Percentiles rank a stretch among this genome's conserved stretches.
These are phyloP conservation scores for Clupea harengus DNA, from an alignment of 2,113 vertebrate genomes.

Conservation along the genomic window DNA sequence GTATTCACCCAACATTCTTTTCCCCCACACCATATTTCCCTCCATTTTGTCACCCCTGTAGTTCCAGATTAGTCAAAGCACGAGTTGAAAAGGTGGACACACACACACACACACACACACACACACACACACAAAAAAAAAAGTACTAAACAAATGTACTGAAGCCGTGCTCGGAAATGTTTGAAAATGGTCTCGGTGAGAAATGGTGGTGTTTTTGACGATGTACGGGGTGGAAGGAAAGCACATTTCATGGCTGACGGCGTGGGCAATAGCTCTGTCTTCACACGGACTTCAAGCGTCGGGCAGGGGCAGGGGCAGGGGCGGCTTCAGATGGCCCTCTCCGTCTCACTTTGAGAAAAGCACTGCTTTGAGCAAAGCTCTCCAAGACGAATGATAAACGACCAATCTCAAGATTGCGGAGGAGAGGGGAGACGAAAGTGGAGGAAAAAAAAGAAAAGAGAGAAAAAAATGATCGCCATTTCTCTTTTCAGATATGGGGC, in stretches of 20 bases:
- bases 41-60: too few relatives aligned
- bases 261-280: neutral
- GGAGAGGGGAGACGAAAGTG: neutral
- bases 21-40: too few relatives aligned
- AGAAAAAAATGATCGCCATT: neutral
- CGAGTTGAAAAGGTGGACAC: too few relatives aligned
- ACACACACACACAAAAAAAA: too few relatives aligned
- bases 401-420: neutral
- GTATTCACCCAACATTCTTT: neutral
- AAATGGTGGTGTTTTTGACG: neutral
- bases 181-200: too few relatives aligned
- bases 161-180: too few relatives aligned
- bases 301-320: too few relatives aligned
- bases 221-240: neutral
- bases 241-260: slow-evolving; percentile 5
- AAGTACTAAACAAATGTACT: too few relatives aligned
- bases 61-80: too few relatives aligned
- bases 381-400: neutral
- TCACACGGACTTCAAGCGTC: neutral
- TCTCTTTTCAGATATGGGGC: neutral
- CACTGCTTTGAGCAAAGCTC: neutral
- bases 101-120: too few relatives aligned
- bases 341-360: neutral
- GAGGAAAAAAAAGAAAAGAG: neutral
- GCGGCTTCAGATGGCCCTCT: neutral